Base-by-base conservation (phyloP, 2,797 vertebrate species). In the Buphagus erythrorhynchus region DNA sequence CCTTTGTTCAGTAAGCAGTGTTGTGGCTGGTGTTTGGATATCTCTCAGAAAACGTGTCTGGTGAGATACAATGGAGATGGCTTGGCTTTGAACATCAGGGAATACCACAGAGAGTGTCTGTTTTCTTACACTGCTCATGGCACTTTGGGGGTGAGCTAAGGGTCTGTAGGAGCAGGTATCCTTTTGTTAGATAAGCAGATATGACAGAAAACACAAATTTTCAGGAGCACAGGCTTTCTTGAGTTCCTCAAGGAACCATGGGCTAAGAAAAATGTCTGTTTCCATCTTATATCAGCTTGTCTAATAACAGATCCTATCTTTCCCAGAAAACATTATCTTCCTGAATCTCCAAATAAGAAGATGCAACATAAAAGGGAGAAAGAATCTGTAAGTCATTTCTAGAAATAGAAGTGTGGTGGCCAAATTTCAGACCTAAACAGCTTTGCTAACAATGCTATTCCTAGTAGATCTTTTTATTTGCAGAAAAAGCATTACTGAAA, bases 111-210 rank as follows among this genome's bases (percentile, higher is more conserved):
- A 36, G 46, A 9, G 26, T 3, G 13, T n/a, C 17, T 43, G 11
- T 42, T 35, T 24, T 61, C n/a, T 38, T n/a, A 18, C 0, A 1
- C 55, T 51, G 29, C 16, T 54, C 48, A 4, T 1, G 26, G 42
- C n/a, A 33, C 4, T 62, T 61, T 48, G 28, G 26, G 17, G 4
- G 5, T 49, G 14, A 28, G 45, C 18, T 26, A 4, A 42, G n/a
- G 21, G 20, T 45, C 51, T 2, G 0, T 3, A 86, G 42, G 55
- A 57, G n/a, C 13, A 17, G 46, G 24, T 14, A 48, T 25, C 3
- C 9, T 72, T 74, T 43, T 49, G 14, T 58, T 46, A 66, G 19
- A 33, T 9, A 12, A 55, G 36, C 11, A 52, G 35, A 19, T 69
- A 15, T 0, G 7, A 13, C 35, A 24, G 38, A 40, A 45, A 43